Conservation (phyloP, 2,888 invertebrate species). For the Drosophila pseudotalamancana region DNA sequence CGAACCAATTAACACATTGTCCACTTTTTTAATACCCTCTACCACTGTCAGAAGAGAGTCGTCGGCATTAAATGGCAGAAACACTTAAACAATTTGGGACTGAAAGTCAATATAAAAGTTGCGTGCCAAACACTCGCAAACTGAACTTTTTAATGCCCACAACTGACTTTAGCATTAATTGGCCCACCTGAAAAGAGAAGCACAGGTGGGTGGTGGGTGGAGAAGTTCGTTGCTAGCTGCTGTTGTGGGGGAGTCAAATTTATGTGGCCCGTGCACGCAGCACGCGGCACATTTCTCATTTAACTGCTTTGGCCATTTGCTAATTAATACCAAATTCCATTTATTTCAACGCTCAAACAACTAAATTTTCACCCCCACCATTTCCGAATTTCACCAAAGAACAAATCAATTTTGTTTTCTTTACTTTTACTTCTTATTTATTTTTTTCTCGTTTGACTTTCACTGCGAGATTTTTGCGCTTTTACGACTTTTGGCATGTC, state of each 20-base stretch:
- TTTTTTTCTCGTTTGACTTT: constrained; percentile 48
- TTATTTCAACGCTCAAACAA: constrained; percentile 69
- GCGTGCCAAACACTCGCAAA: constrained; percentile 72
- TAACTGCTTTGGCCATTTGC: constrained; percentile 78
- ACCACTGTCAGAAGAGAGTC: background rate
- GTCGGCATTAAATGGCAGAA: constrained; percentile 54
- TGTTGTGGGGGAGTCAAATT: constrained; percentile 45
- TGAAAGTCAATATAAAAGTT: constrained; percentile 46
- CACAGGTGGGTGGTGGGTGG: background rate
- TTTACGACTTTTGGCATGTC: constrained; percentile 75
- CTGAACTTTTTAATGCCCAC: constrained; percentile 61
- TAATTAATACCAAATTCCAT: constrained; percentile 81
- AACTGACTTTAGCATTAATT: constrained; percentile 59
- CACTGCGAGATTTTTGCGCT: constrained; percentile 68
- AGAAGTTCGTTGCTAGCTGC: too few relatives aligned
- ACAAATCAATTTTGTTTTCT: constrained; percentile 72
- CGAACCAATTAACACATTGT: constrained; percentile 77
- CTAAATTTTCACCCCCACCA: constrained; percentile 57
- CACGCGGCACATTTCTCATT: constrained; percentile 74
- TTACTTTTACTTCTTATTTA: constrained; percentile 31
- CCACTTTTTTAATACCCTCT: constrained; percentile 58
- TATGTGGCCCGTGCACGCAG: constrained; percentile 69
- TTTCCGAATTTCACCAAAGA: constrained; percentile 12
- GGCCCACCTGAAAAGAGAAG: constrained; percentile 31
- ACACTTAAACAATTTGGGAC: constrained; percentile 63